phyloP scores from a whole-genome alignment of 2,888 invertebrate species.

The Catocala nupta region DNA sequence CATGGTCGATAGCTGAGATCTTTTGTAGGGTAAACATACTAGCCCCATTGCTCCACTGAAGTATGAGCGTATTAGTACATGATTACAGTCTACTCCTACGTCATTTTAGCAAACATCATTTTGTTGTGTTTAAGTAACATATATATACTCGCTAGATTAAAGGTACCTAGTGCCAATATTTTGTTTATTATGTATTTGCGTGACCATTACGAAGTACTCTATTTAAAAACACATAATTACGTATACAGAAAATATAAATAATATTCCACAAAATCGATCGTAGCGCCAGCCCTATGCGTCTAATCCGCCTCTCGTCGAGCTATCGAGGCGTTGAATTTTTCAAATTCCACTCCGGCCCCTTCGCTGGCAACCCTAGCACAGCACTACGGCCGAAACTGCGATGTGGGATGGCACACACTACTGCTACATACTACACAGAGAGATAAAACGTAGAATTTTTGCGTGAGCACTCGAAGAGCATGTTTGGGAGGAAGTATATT shows the following conservation, averaged over 20 bases:
- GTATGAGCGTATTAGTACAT: too few species aligned
- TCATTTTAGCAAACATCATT: too few species aligned
- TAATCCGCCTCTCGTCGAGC: conserved; percentile 61
- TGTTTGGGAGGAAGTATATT: not conserved
- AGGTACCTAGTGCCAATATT: too few species aligned
- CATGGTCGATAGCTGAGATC: too few species aligned
- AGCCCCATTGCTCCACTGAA: too few species aligned
- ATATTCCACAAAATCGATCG: not conserved
- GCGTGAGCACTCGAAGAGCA: conserved; percentile 1
- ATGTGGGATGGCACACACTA: conserved; percentile 20
- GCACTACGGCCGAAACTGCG: conserved; percentile 27
- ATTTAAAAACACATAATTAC: too few species aligned
- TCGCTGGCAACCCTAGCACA: conserved; percentile 48
- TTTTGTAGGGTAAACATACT: too few species aligned
- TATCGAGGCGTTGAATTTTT: conserved; percentile 76
- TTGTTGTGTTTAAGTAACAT: too few species aligned
- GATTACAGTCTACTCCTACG: too few species aligned
- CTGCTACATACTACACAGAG: conserved; percentile 21
- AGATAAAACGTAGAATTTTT: conserved; percentile 39
- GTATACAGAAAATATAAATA: not conserved
- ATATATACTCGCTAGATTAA: too few species aligned
- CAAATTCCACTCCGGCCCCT: conserved; percentile 67
- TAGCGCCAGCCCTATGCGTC: conserved; percentile 60
- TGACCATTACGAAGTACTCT: too few species aligned
- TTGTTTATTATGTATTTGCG: too few species aligned